Evolutionary conservation across 2,113 vertebrate genomes (phyloP), one percentile per base, ranked within the genome.

Genomic region (Callaeas wilsoni): DNA sequence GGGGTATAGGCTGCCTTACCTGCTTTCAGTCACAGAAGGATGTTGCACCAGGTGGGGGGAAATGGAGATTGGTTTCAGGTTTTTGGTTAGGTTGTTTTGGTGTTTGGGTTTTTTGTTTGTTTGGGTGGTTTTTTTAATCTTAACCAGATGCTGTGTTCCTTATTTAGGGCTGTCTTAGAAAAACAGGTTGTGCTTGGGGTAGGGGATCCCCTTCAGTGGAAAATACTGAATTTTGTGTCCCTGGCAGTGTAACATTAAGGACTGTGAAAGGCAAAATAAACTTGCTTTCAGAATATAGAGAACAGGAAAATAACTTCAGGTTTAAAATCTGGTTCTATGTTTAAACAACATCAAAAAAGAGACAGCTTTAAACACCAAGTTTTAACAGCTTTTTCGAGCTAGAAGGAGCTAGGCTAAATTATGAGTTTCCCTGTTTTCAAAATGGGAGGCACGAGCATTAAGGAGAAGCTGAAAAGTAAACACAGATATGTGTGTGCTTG

Each of bases 21-120:
- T 47, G 12, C 59, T 77, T 73, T 57, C 21, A 65, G 7, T 46
- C 26, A 35, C 4, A 5, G 27, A 39, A 94, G 9, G 53, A 27
- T 75, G 26, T 77, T 77, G 59, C 17, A 21, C 10, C 1, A 1
- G 4, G 4, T 10, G 2, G 6, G 37, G 8, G 2, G 1, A 56
- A 49, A 63, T 42, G 32, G 22, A 30, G 17, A 3, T 18, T 69
- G 9, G 12, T 33, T 87, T 35, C 17, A 6, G 9, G 6, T 9
- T 41, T 76, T 53, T 35, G 2, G 12, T 56, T 5, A 5, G 7
- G 5, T 77, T 50, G 22, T 52, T 77, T 22, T 22, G 42, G 14
- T 59, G 32, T 32, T 86, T 52, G 42, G 15, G n/a, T 1, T 5
- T 42, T 52, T 65, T 30, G 13, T 59, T 68, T 35, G 20, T 41